Evolutionary conservation across 2,113 vertebrate genomes (phyloP), one percentile per base, ranked within the genome.

Genomic region (Zosterops lateralis): DNA sequence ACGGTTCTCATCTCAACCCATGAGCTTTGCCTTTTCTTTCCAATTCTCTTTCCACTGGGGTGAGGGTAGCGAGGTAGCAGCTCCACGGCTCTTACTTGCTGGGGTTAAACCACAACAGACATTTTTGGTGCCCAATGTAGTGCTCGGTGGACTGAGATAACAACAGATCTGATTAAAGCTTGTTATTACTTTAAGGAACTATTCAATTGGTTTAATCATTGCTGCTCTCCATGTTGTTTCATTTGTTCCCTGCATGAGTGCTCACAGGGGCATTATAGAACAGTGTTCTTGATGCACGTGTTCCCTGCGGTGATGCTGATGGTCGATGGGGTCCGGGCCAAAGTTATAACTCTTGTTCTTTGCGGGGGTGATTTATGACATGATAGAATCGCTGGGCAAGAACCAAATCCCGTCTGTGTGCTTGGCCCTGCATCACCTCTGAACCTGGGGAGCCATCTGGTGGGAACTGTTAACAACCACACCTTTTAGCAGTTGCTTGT

Each of bases 181-280:
- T 48, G 21, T 61, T 48, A 36, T 28, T n/a, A 14, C 29, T 66
- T 48, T 48, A 24, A 70, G 62, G 25, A 70, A 24, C 6, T 8
- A 2, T 28, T 76, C 20, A 40, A 47, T 25, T 48, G 24, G 12
- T 82, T 68, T 68, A 61, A 42, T 54, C 8, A 3, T 56, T 45
- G 24, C 34, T 44, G 21, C 10, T 83, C 21, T 36, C 31, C 4
- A 24, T 14, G 20, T 48, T 34, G 14, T 48, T 75, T 34, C 25
- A 4, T 61, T 61, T 61, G 14, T 18, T 87, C 12, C 50, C 24
- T 54, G 47, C 12, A 4, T 5, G 10, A 36, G 34, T 44, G 21
- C 21, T 76, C 42, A 24, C 6, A 32, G 21, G 48, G 1, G 0
- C 4, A 3, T 36, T 67, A 29, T 6, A n/a, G 22, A 81, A 17